A percentile compares a stretch with the other conserved stretches of the same genome.
phyloP scores from a whole-genome alignment of 1,140 invertebrate genomes.

The Heliconius hermathena region DNA sequence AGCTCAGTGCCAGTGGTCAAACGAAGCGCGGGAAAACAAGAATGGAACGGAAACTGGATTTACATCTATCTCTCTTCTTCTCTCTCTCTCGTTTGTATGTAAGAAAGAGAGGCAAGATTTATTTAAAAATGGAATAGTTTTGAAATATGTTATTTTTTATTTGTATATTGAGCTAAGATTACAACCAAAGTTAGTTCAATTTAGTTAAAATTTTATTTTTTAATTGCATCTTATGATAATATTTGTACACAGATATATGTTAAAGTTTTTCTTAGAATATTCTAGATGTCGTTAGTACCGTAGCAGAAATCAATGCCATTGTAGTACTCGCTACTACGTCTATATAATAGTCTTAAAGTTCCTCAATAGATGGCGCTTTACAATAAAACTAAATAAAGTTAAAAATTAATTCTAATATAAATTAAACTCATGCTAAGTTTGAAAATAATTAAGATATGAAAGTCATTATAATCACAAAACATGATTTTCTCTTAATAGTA shows the following conservation, averaged over 20 bases:
- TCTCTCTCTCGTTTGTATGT: background rate
- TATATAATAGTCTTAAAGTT: background rate
- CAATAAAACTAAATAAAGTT: background rate
- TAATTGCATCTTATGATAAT: background rate
- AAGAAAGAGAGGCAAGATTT: background rate
- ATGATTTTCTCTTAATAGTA: too few relatives aligned
- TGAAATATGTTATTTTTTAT: background rate
- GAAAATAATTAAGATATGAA: too few relatives aligned
- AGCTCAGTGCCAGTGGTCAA: constrained; percentile 38
- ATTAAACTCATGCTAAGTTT: too few relatives aligned
- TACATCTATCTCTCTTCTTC: constrained; percentile 2
- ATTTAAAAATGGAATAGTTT: too few relatives aligned
- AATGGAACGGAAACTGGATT: constrained; percentile 19
- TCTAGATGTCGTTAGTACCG: background rate
- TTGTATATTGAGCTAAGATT: background rate
- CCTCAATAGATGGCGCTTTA: background rate
- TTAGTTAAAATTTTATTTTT: background rate
- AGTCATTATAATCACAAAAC: too few relatives aligned
- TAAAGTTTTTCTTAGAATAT: background rate
- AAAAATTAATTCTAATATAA: too few relatives aligned
- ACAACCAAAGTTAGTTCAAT: background rate
- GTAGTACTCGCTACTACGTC: background rate
- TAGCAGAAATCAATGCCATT: background rate
- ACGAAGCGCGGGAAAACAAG: constrained; percentile 56
- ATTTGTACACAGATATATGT: background rate